Base-by-base conservation (phyloP, 2,797 vertebrate species). In the Epinephelus malabaricus region DNA sequence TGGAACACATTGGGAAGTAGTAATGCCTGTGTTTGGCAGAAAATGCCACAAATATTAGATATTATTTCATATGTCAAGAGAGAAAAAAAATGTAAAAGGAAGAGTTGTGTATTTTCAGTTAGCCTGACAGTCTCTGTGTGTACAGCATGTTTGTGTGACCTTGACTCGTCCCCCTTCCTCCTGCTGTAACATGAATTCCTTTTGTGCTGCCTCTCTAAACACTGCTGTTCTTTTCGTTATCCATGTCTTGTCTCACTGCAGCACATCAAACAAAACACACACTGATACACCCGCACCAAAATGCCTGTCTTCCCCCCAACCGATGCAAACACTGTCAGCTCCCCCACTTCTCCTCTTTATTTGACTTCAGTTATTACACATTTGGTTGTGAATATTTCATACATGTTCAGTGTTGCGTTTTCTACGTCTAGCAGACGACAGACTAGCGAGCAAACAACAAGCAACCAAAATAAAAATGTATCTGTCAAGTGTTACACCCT, bases 371-470 rank as follows among this genome's bases (percentile, higher is more conserved):
- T 76, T 78, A 62, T 79, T 70, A 53, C 70, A 82, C 70, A 72
- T 78, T 59, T 54, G 10, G 34, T 55, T 65, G 61, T 90, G 63
- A 90, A 90, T 91, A 86, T 92, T 90, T 88, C 69, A 78, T 66
- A 63, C 68, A 21, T 85, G 72, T 82, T 90, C 72, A 66, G 50
- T 53, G 43, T 69, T 64, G 68, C 50, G 12, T 79, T 84, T 84
- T 83, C 69, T 34, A 55, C 70, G 56, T 80, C 71, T 65, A 67
- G 81, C 56, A 30, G 77, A 83, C 77, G 78, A 40, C 61, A 77
- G 77, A 79, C 27, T 80, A 73, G 84, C 61, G 17, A 71, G 79
- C 23, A 59, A 73, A 78, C 62, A 67, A 38, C 67, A 77, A 73
- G 47, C 73, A 51, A 54, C 51, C 30, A 40, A 81, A 73, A 84